Conservation (phyloP, 2,797 vertebrate species). For the Pitangus sulphuratus region DNA sequence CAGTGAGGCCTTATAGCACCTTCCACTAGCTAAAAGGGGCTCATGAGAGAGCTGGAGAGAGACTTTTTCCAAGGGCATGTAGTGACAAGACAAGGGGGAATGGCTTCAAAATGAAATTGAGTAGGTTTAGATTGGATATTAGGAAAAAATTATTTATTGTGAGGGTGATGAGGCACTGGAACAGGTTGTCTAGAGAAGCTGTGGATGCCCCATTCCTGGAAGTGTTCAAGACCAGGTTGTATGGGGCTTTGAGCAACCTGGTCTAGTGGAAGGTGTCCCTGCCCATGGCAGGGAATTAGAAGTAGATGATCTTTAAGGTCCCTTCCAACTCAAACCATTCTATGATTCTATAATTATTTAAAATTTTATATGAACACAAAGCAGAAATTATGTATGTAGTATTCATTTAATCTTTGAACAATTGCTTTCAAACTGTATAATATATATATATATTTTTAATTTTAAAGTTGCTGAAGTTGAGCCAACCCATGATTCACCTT, state of each 20-base stretch:
- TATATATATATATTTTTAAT: not conserved
- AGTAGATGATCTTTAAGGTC: not conserved
- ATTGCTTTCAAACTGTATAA: not conserved
- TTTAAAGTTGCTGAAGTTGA: conserved; percentile 51
- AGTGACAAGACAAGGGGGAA: not conserved
- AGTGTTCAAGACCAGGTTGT: not conserved
- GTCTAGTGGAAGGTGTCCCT: not conserved
- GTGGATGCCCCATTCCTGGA: not conserved
- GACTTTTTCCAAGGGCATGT: accelerated
- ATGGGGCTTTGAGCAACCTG: not conserved
- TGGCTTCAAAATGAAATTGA: not conserved
- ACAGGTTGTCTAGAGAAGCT: not conserved
- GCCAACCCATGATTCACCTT: not conserved
- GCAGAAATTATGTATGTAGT: not conserved
- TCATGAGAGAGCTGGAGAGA: not conserved
- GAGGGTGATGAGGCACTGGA: accelerated
- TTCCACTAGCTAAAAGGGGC: not conserved
- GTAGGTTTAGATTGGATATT: not conserved
- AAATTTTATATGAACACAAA: not conserved
- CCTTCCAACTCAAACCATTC: not conserved
- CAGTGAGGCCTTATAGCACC: accelerated
- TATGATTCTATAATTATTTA: not conserved
- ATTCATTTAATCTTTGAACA: not conserved
- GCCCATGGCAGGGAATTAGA: accelerated
- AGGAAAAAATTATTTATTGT: not conserved